These are phyloP conservation scores for Belgica antarctica DNA, from an alignment of 2,888 invertebrate genomes.

Conservation along the genomic window DNA sequence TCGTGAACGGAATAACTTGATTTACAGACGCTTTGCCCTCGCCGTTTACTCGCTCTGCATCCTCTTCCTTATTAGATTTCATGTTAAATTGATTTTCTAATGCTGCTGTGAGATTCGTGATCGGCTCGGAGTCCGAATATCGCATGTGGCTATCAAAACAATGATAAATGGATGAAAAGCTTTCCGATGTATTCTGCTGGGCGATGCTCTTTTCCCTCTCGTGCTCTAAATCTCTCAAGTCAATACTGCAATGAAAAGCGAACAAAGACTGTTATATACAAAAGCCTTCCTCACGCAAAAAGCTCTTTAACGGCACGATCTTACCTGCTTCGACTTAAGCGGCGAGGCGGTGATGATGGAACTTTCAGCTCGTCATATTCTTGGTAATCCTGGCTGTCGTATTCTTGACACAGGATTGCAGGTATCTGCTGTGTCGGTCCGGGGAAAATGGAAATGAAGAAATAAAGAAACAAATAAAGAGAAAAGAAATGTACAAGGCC, in stretches of 20 bases:
- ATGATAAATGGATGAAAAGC: constrained; percentile 47
- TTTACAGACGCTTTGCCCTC: constrained; percentile 23
- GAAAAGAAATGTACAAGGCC: background rate
- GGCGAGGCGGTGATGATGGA: constrained; percentile 53
- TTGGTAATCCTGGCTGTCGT: too few relatives aligned
- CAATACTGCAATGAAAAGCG: too few relatives aligned
- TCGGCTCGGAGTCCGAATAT: constrained; percentile 38
- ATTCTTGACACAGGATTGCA: constrained; percentile 39
- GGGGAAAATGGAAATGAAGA: background rate
- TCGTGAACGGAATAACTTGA: constrained; percentile 28
- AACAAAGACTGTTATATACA: too few relatives aligned
- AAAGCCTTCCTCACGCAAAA: too few relatives aligned
- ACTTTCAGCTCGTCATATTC: constrained; percentile 53
- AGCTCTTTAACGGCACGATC: too few relatives aligned
- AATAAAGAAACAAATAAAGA: background rate
- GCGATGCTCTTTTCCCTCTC: constrained; percentile 54
- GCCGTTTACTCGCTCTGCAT: background rate
- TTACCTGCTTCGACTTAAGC: constrained; percentile 55
- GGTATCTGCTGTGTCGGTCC: constrained; percentile 17
- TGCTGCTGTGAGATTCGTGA: constrained; percentile 26
- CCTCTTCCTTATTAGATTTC: constrained; percentile 28
- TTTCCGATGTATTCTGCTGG: constrained; percentile 53
- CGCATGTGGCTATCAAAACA: constrained; percentile 37
- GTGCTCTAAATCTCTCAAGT: constrained; percentile 54
- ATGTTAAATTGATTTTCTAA: constrained; percentile 34